Conservation (phyloP, 2,888 invertebrate species). For the Nudaria mundana region DNA sequence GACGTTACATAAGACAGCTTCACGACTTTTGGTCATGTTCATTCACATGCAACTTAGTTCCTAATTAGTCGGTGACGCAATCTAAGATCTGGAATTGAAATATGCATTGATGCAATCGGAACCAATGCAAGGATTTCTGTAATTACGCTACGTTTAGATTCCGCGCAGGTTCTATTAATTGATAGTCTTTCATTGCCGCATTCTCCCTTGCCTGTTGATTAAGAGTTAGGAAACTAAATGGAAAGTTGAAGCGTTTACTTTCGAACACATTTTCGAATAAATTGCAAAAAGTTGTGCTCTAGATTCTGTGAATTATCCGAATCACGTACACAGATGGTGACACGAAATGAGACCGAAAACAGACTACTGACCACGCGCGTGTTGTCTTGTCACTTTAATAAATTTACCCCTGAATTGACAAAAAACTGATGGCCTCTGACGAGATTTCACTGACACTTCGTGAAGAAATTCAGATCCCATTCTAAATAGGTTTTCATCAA, state of each 20-base stretch:
- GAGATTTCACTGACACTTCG: conserved; percentile 48
- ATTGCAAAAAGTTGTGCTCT: conserved; percentile 39
- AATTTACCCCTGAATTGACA: conserved; percentile 39
- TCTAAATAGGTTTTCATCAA: too few species aligned
- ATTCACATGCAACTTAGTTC: too few species aligned
- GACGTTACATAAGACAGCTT: conserved; percentile 14
- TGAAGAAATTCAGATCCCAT: not conserved
- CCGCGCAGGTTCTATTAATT: conserved; percentile 28
- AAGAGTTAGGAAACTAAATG: conserved; percentile 35
- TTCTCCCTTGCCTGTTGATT: conserved; percentile 35
- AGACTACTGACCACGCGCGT: conserved; percentile 31
- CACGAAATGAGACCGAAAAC: conserved; percentile 43
- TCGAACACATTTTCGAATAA: conserved; percentile 37
- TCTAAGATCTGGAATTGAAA: too few species aligned
- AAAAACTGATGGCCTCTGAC: conserved; percentile 43
- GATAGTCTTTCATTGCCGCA: conserved; percentile 52
- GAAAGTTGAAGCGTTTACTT: conserved; percentile 50
- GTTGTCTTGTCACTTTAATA: conserved; percentile 16
- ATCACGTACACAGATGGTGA: conserved; percentile 57
- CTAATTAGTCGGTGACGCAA: too few species aligned
- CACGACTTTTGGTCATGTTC: conserved; percentile 35
- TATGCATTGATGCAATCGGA: conserved; percentile 40
- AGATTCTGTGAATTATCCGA: conserved; percentile 45
- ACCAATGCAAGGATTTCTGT: conserved; percentile 44
- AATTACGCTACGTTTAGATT: conserved; percentile 41